Base-by-base conservation (phyloP, 2,113 vertebrate genomes). In the Pipa parva region DNA sequence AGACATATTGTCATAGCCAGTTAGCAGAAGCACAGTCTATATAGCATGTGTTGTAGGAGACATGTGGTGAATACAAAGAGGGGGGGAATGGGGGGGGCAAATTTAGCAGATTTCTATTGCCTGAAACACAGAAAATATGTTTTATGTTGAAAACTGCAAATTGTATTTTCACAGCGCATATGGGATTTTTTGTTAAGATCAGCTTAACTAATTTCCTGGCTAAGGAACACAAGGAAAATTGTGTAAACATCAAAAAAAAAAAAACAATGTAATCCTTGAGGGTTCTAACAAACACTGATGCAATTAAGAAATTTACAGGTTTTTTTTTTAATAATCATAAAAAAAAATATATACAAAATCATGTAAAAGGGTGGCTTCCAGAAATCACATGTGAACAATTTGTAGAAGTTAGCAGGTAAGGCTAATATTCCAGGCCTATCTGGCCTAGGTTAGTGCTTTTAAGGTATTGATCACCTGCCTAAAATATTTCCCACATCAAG, bases 1-100 rank as follows among this genome's bases (percentile, higher is more conserved):
- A 42, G 39, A 42, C 39, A 42, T 42, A 42, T 42, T 42, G 39
- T 42, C n/a, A 42, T 42, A 42, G 39, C 39, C 39, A 18, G 39
- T 42, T 6, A 42, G 39, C 39, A 42, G 39, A 42, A 42, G 17
- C 39, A 42, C 39, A 42, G 39, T 42, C 39, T 42, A 42, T 42
- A 42, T 11, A 11, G 15, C 15, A 15, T 42, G 39, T n/a, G 11
- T 15, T 15, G n/a, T n/a, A 5, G n/a, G 39, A 42, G 29, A 42
- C 39, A 42, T 42, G 13, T 42, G 39, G 11, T n/a, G 39, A 42
- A 42, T 42, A 42, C 39, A 42, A 42, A 42, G 4, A 42, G 39
- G 39, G 39, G 39, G 39, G n/a, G 39, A 42, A 15, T 7, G 39
- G 17, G 39, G 17, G n/a, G 39, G 39, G 39, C 39, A 42, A 42